phyloP scores from a whole-genome alignment of 2,888 invertebrate species.

The Aphodius granarius region DNA sequence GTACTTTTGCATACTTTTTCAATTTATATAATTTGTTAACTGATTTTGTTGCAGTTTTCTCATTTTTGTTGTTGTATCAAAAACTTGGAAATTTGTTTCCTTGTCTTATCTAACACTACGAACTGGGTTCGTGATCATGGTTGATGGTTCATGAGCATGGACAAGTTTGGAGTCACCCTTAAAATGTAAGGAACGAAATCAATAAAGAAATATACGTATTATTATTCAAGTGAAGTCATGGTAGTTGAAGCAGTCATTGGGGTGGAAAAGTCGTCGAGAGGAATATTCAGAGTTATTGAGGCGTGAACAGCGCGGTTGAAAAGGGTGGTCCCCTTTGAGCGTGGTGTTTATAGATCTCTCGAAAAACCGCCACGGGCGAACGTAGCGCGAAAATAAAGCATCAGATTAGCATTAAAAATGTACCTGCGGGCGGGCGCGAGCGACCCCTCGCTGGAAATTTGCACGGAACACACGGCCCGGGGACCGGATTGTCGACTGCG shows the following conservation, averaged over 20 bases:
- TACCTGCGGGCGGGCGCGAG: conserved; percentile 23
- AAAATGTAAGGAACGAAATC: too few species aligned
- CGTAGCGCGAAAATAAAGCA: conserved; percentile 27
- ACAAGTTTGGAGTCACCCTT: too few species aligned
- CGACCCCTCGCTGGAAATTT: conserved; percentile 2
- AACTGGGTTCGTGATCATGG: too few species aligned
- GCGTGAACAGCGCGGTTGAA: conserved; percentile 7
- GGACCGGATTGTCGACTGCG: conserved; percentile 7
- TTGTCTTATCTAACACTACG: too few species aligned
- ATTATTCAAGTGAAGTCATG: conserved; percentile 8
- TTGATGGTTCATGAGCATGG: too few species aligned
- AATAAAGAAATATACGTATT: conserved; percentile 10
- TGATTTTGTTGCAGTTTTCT: too few species aligned
- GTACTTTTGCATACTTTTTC: too few species aligned
- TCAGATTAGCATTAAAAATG: conserved; percentile 35
- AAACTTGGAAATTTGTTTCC: too few species aligned
- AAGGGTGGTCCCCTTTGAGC: not conserved
- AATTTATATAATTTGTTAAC: too few species aligned
- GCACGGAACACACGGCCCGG: not conserved
- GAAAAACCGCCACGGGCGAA: conserved; percentile 9
- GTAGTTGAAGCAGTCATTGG: not conserved
- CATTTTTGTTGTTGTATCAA: too few species aligned
- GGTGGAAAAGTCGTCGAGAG: conserved; percentile 4
- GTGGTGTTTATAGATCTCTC: conserved; percentile 13
- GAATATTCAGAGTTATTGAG: not conserved